phyloP scores from a whole-genome alignment of 2,113 vertebrate genomes.

The Carettochelys insculpta region DNA sequence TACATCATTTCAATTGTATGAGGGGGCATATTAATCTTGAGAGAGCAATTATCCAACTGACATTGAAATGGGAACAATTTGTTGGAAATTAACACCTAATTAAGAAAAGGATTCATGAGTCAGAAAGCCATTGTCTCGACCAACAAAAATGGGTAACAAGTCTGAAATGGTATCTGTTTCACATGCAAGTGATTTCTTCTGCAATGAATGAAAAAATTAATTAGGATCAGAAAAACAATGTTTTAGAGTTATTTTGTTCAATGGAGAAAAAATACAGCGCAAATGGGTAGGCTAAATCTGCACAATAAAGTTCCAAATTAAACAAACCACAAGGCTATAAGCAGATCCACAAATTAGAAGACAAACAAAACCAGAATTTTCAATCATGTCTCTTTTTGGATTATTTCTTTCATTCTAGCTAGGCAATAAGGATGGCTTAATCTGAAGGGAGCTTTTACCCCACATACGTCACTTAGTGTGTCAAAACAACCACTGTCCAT shows the following conservation, averaged over 20 bases:
- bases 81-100: slow-evolving; percentile 39
- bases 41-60: background rate
- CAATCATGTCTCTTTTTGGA: background rate
- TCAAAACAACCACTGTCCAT: slow-evolving; percentile 69
- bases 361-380: slow-evolving; percentile 34
- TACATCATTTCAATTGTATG: background rate
- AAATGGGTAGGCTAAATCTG: background rate
- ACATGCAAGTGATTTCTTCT: background rate
- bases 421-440: slow-evolving; percentile 21
- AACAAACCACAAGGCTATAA: background rate
- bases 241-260: background rate
- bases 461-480: slow-evolving; percentile 45
- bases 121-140: slow-evolving; percentile 27
- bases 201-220: background rate
- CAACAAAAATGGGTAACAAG: background rate
- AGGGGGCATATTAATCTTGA: background rate
- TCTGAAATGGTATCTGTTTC: background rate
- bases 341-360: slow-evolving; percentile 3
- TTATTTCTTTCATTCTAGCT: slow-evolving; percentile 25
- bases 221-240: background rate
- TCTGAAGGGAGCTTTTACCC: slow-evolving; percentile 52
- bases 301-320: background rate
- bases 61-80: slow-evolving; percentile 10
- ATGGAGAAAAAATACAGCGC: background rate
- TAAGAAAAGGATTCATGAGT: slow-evolving; percentile 20